Conservation (phyloP, 2,113 vertebrate species). For the Tonatia bakeri region DNA sequence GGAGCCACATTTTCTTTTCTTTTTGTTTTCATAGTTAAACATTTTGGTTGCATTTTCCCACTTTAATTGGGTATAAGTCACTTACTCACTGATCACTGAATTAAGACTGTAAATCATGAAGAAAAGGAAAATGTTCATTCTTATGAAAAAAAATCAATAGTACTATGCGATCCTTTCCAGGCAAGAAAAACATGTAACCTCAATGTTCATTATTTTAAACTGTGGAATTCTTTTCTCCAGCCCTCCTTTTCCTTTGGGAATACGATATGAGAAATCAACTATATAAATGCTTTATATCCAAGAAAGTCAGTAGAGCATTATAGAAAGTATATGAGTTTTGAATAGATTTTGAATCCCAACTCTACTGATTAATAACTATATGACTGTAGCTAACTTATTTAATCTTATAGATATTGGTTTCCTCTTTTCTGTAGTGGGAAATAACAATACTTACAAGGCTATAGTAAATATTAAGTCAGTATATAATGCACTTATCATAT, state of each 20-base stretch:
- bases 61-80: background rate
- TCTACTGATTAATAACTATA: background rate
- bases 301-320: background rate
- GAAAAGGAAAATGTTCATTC: slow-evolving; percentile 3
- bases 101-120: background rate
- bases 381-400: background rate
- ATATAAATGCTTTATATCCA: background rate
- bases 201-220: background rate
- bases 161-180: background rate
- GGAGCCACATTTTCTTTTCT: background rate
- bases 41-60: background rate
- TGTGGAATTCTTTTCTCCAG: background rate
- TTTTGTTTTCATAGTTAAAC: background rate
- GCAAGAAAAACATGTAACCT: background rate
- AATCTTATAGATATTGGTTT: background rate
- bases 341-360: background rate
- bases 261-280: background rate
- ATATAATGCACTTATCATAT: background rate
- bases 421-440: background rate
- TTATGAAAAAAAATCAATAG: background rate
- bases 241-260: background rate
- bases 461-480: background rate
- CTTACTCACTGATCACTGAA: background rate
- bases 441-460: background rate
- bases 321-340: slow-evolving; percentile 8